Evolutionary conservation across 2,888 invertebrate species (phyloP), one percentile per base, ranked within the genome.

Genomic region (Zaprionus obscuricornis): DNA sequence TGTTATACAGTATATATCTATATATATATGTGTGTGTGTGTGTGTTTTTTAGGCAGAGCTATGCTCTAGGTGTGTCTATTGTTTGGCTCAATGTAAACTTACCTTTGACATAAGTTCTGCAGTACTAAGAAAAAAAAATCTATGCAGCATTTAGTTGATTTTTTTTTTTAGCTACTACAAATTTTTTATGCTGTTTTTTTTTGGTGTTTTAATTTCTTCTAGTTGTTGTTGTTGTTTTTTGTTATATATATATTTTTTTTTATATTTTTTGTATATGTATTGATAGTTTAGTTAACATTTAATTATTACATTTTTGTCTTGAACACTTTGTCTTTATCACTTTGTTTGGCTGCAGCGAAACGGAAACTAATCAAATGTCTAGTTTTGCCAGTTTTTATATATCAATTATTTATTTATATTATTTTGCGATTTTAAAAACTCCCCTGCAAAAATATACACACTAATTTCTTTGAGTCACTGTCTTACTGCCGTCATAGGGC

Each of bases 281-380:
- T 47, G 62, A 40, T 33, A 47, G 11, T 63, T 36, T 58, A 49
- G 13, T 56, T 72, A 56, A 59, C n/a, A 46, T 49, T 57, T 69
- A 84, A 56, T 66, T 84, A 77, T 79, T 71, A 81, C 70, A 81
- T 84, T 78, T 42, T 81, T 74, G 55, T 70, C 82, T 76, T 78
- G 78, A 78, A 78, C 78, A 78, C 78, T 81, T 84, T 84, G 84
- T 81, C 78, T 78, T 84, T 78, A 78, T 78, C 78, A 78, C 78
- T 78, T 76, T 65, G 64, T 66, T 72, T 76, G 77, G 74, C 77
- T 78, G 74, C 77, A 84, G 76, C 46, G 24, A 31, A 27, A 49
- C 37, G 60, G 34, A 73, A 62, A 58, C 62, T 66, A n/a, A 63
- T 66, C 66, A 73, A 76, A 75, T 68, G 75, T 82, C 72, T 72